phyloP scores from a whole-genome alignment of 2,113 vertebrate species.

The Neogobius melanostomus region DNA sequence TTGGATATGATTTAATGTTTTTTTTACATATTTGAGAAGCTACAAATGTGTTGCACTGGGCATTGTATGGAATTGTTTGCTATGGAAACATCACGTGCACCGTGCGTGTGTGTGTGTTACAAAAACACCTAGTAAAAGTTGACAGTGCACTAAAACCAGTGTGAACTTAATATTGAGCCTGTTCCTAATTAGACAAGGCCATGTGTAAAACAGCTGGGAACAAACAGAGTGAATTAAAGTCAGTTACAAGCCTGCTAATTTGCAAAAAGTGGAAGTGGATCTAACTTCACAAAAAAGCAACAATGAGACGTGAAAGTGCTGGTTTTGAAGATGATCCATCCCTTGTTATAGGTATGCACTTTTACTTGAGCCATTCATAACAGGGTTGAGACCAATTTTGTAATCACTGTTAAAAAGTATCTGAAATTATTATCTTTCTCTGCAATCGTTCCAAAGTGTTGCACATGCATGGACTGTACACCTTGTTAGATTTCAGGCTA shows the following conservation, averaged over 20 bases:
- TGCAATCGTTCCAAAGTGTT: no score
- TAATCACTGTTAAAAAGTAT: not conserved
- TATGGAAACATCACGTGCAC: not conserved
- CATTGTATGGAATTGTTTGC: not conserved
- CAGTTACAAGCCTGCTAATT: not conserved
- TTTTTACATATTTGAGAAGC: no score
- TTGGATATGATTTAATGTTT: not conserved
- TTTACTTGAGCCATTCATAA: not conserved
- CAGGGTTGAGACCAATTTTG: not conserved
- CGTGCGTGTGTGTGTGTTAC: no score
- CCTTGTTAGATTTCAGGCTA: not conserved
- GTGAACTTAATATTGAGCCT: not conserved
- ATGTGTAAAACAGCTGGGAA: conserved; percentile 2
- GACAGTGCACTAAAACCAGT: not conserved
- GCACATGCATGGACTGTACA: no score
- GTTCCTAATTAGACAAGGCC: conserved; percentile 5
- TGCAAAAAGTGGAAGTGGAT: not conserved
- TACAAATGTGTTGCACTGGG: not conserved
- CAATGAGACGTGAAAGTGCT: not conserved
- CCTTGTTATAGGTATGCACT: not conserved
- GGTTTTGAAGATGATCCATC: not conserved
- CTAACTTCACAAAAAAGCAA: not conserved
- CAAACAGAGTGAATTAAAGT: not conserved
- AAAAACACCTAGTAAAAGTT: not conserved
- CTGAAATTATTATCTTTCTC: no score